phyloP scores from a whole-genome alignment of 2,888 invertebrate species.

The Drosophila fulvimacula region DNA sequence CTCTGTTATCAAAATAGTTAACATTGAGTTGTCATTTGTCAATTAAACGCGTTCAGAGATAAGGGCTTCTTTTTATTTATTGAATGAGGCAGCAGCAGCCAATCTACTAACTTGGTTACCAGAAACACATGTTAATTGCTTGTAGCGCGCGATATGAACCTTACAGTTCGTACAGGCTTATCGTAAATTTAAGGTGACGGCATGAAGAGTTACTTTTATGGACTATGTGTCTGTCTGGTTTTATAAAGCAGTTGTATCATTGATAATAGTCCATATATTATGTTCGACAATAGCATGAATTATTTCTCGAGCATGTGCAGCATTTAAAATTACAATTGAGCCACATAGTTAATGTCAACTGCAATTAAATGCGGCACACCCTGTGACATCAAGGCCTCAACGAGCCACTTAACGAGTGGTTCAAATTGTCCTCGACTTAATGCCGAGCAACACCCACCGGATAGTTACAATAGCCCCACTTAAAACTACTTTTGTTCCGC shows the following conservation, averaged over 20 bases:
- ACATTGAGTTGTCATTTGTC: background rate
- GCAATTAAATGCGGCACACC: constrained; percentile 54
- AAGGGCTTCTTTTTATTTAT: constrained; percentile 4
- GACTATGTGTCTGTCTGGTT: background rate
- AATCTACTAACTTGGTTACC: constrained; percentile 6
- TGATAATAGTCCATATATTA: background rate
- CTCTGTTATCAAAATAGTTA: background rate
- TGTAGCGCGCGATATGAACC: constrained; percentile 5
- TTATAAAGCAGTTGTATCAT: background rate
- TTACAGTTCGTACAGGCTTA: background rate
- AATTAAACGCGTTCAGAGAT: constrained; percentile 12
- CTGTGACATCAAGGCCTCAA: constrained; percentile 34
- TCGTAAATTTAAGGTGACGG: background rate
- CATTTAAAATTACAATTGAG: constrained; percentile 11
- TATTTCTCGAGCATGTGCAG: background rate
- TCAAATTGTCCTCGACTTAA: constrained; percentile 53
- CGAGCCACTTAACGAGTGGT: constrained; percentile 55
- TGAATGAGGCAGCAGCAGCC: background rate
- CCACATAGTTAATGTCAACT: constrained; percentile 32
- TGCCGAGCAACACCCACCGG: constrained; percentile 29
- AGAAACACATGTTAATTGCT: constrained; percentile 6
- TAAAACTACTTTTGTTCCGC: constrained; percentile 2
- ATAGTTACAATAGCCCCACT: background rate
- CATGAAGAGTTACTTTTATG: background rate
- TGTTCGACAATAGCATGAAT: background rate